phyloP scores from a whole-genome alignment of 30 jellyfish, hydroid and myxozoan genomes.

The Cassiopea andromeda region DNA sequence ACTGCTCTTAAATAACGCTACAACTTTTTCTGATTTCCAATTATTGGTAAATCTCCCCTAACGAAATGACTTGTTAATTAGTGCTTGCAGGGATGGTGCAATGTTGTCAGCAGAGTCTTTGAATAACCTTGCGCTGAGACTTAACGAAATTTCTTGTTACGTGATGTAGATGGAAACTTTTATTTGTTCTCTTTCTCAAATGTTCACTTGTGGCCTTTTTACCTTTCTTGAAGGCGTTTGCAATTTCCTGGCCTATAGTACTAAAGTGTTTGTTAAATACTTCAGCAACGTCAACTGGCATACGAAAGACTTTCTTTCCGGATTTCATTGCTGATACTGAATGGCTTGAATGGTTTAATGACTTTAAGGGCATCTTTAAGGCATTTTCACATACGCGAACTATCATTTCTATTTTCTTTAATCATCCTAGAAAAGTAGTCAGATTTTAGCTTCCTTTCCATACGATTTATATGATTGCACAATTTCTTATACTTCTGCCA shows the following conservation, averaged over 20 bases:
- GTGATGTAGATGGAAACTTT: constrained; percentile 58
- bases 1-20: constrained; percentile 23
- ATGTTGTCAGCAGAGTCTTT: constrained; percentile 68
- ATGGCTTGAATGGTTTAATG: constrained; percentile 36
- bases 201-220: constrained; percentile 46
- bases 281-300: constrained; percentile 54
- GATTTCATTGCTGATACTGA: constrained; percentile 50
- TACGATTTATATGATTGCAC: constrained; percentile 31
- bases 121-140: constrained; percentile 60
- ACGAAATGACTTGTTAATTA: constrained; percentile 39
- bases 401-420: constrained; percentile 59
- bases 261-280: constrained; percentile 36
- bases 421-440: constrained; percentile 71
- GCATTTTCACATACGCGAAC: constrained; percentile 64
- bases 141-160: constrained; percentile 63
- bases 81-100: constrained; percentile 69
- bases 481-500: constrained; percentile 65
- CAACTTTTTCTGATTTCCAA: constrained; percentile 55
- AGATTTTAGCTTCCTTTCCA: constrained; percentile 65
- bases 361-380: constrained; percentile 64
- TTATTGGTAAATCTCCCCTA: constrained; percentile 37
- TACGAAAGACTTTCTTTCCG: constrained; percentile 43
- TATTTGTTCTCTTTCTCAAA: constrained; percentile 53
- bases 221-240: constrained; percentile 65
- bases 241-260: constrained; percentile 65